Conservation (phyloP, 2,888 invertebrate species). For the Zele albiditarsus region DNA sequence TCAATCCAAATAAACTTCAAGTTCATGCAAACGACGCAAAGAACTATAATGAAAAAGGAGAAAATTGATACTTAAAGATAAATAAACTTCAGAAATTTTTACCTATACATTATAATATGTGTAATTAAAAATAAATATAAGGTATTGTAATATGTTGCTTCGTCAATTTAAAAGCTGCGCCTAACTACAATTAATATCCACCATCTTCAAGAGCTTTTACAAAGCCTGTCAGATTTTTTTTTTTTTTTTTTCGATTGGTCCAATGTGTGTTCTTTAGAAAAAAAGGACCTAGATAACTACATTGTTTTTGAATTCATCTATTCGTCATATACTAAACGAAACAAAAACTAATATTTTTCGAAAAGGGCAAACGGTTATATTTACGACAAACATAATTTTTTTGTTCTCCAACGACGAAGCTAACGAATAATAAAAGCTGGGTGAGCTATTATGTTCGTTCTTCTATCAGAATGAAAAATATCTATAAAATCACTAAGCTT, state of each 20-base stretch:
- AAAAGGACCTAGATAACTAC: slow-evolving; percentile 44
- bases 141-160: not conserved
- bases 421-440: slow-evolving; percentile 23
- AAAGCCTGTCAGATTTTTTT: slow-evolving; percentile 18
- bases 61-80: not conserved
- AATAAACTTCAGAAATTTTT: slow-evolving; percentile 7
- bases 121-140: slow-evolving; percentile 41
- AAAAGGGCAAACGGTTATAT: no score
- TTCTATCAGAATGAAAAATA: slow-evolving; percentile 14
- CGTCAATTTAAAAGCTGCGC: not conserved
- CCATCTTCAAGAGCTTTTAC: slow-evolving; percentile 3
- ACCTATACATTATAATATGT: slow-evolving; percentile 1
- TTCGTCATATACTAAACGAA: slow-evolving; percentile 49
- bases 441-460: not conserved
- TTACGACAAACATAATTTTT: slow-evolving; percentile 52
- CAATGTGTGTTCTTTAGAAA: slow-evolving; percentile 51
- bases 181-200: slow-evolving; percentile 12
- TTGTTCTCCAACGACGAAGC: not conserved
- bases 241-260: slow-evolving; percentile 53
- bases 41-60: not conserved
- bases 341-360: not conserved
- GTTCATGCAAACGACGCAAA: not conserved
- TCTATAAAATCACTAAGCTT: slow-evolving; percentile 24
- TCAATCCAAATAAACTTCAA: no score
- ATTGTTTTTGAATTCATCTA: slow-evolving; percentile 18